These are phyloP conservation scores for Eclectus roratus DNA, from an alignment of 2,113 vertebrate genomes.

Conservation along the genomic window DNA sequence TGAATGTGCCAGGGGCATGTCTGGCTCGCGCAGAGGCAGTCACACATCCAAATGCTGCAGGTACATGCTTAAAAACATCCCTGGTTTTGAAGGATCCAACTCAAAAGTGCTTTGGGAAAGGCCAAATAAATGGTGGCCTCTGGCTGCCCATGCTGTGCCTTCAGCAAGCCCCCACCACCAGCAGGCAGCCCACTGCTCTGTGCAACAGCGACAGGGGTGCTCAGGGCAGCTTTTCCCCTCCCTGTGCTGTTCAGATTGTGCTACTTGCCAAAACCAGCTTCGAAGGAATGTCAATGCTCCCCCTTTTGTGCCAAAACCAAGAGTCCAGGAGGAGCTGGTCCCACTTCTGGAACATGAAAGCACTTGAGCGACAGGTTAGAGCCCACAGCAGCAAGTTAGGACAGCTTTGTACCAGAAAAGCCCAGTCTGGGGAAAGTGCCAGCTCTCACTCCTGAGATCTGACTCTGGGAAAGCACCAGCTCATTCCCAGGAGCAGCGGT, in stretches of 20 bases:
- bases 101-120: neutral
- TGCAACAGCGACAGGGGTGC: neutral
- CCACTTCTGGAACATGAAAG: neutral
- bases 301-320: neutral
- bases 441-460: accelerated
- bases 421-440: accelerated
- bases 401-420: neutral
- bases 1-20: accelerated
- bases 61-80: too few relatives aligned
- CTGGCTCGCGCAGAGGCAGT: accelerated
- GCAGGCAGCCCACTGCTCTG: neutral
- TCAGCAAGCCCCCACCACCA: neutral
- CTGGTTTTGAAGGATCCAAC: neutral
- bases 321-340: neutral
- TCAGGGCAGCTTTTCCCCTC: neutral
- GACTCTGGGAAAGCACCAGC: neutral
- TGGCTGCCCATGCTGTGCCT: neutral
- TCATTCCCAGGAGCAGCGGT: neutral
- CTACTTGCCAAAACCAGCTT: neutral
- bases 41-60: accelerated
- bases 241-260: accelerated
- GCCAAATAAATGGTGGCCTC: accelerated
- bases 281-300: neutral
- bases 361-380: neutral
- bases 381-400: neutral